A percentile compares a stretch with the other conserved stretches of the same genome.
Conservation (phyloP, 2,113 vertebrate species). For the Mesocricetus auratus region DNA sequence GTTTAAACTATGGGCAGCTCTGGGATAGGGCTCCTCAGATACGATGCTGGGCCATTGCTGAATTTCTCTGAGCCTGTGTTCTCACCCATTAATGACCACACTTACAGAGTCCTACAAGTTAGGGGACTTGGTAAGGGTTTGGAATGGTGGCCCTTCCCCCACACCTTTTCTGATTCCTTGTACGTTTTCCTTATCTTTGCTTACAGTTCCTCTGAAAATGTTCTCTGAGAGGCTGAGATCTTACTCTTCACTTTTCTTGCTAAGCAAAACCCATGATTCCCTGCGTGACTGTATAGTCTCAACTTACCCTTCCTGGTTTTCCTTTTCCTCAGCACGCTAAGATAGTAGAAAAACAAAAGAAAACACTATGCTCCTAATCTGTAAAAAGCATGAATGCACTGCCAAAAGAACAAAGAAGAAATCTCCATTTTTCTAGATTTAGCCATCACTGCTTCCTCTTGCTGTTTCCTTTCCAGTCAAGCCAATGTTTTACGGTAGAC, state of each 20-base stretch:
- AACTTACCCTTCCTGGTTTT: not conserved
- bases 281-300: not conserved
- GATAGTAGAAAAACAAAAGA: conserved; percentile 37
- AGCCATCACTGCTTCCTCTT: not conserved
- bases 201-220: conserved; percentile 6
- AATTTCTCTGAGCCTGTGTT: conserved; percentile 3
- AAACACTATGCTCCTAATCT: not conserved
- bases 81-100: conserved; percentile 28
- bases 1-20: not conserved
- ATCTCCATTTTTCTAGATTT: not conserved
- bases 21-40: not conserved
- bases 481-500: not conserved
- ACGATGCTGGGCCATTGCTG: not conserved
- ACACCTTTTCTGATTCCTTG: not conserved
- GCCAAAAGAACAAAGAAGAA: conserved; percentile 15
- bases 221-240: conserved; percentile 25
- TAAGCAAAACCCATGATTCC: not conserved
- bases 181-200: not conserved
- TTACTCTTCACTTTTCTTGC: not conserved
- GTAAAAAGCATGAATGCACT: not conserved
- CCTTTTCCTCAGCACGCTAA: conserved; percentile 9
- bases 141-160: not conserved
- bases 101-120: not conserved
- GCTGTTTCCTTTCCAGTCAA: not conserved
- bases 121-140: not conserved